These are phyloP conservation scores for Pseudorasbora parva DNA, from an alignment of 2,113 vertebrate species.

Conservation along the genomic window DNA sequence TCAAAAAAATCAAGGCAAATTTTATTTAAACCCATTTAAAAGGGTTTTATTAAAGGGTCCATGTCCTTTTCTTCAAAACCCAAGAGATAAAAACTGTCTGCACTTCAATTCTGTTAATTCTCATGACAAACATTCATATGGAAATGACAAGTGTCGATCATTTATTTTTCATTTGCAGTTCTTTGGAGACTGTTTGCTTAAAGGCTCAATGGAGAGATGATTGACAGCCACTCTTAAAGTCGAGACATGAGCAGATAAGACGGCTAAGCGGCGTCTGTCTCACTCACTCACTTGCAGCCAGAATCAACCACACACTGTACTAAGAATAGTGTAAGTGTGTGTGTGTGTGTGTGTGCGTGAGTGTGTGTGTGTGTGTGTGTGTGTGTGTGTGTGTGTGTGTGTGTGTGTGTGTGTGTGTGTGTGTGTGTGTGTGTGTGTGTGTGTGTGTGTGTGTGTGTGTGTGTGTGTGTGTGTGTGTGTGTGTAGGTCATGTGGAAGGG, in stretches of 20 bases:
- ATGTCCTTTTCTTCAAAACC: not conserved
- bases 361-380: slow-evolving; percentile 3
- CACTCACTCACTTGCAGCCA: not conserved
- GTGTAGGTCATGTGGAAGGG: slow-evolving; percentile 24
- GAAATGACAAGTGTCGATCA: slow-evolving; percentile 9
- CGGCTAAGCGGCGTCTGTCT: not conserved
- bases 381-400: slow-evolving; percentile 14
- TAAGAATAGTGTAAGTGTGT: slow-evolving; percentile 12
- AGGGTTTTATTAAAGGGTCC: not conserved
- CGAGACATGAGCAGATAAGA: slow-evolving; percentile 23
- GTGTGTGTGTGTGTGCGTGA: slow-evolving; percentile 46
- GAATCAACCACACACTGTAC: slow-evolving; percentile 8
- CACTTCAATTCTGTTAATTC: not conserved
- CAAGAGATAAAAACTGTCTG: not conserved
- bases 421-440: slow-evolving; percentile 14
- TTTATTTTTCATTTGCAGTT: slow-evolving; percentile 16
- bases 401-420: slow-evolving; percentile 14
- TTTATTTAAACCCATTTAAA: not conserved
- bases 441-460: slow-evolving; percentile 14
- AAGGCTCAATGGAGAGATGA: slow-evolving; percentile 32
- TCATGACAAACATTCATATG: slow-evolving; percentile 8
- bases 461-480: slow-evolving; percentile 29
- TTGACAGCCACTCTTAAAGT: slow-evolving; percentile 20
- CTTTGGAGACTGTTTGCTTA: slow-evolving; percentile 4
- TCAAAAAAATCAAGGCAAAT: no score